Conservation (phyloP, 2,113 vertebrate genomes). For the Siniperca chuatsi region DNA sequence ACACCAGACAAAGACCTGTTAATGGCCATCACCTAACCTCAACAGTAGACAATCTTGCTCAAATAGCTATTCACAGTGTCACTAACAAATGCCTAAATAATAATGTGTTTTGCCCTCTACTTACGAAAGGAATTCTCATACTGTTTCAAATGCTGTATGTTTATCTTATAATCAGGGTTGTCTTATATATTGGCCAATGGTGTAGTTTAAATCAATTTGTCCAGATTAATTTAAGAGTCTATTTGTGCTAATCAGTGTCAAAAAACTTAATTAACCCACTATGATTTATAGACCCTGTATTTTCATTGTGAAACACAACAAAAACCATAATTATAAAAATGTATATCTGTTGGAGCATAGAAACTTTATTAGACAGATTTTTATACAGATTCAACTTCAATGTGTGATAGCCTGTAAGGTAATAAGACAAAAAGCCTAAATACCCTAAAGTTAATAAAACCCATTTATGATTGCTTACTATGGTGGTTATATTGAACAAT, state of each 20-base stretch:
- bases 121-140: background rate
- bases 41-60: slow-evolving; percentile 6
- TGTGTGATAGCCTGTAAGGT: slow-evolving; percentile 2
- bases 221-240: background rate
- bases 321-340: background rate
- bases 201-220: background rate
- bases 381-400: background rate
- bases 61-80: background rate
- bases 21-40: slow-evolving; percentile 52
- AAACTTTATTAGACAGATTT: background rate
- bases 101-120: background rate
- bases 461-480: background rate
- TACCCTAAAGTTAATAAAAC: slow-evolving; percentile 20
- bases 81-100: background rate
- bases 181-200: background rate
- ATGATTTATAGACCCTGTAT: background rate
- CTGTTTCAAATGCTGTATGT: background rate
- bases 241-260: background rate
- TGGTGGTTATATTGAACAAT: background rate
- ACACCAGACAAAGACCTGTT: slow-evolving; percentile 42
- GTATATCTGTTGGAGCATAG: background rate
- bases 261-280: background rate
- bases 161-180: background rate
- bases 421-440: background rate
- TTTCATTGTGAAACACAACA: background rate